Evolutionary conservation across 2,113 vertebrate genomes (phyloP), one percentile per base, ranked within the genome.

Genomic region (Eulemur rufifrons): DNA sequence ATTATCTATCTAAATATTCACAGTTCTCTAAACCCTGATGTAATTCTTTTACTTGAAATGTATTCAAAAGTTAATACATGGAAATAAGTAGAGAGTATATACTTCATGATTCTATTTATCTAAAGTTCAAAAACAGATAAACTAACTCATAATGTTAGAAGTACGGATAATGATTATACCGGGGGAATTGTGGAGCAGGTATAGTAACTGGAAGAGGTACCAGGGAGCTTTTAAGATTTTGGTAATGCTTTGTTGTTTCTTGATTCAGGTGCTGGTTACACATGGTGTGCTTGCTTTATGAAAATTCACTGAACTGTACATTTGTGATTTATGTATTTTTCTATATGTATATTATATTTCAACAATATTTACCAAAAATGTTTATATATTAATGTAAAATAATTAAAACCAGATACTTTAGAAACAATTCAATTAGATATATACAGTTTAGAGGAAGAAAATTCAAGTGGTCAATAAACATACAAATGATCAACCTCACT

Each of bases 1-100:
- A 91, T 68, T 47, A 34, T 64, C 42, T 66, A 45, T 42, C 76
- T 34, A 91, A 86, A 91, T 73, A 86, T 25, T 82, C 42, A 96
- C 21, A 68, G 68, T 66, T 83, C 42, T 86, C 54, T 86, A 91
- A 93, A 78, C 9, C 12, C 37, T 56, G 25, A 95, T 68, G 8
- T 3, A 93, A 95, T 89, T 94, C 50, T 95, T 92, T 91, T 81
- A 91, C 50, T 95, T 83, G 81, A 95, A 96, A 89, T 80, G 27
- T 54, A 92, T 63, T 77, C 23, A 89, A 59, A 95, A 95, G 32
- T 93, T 66, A 93, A 56, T 59, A 95, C 3, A 76, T 0, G 89
- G n/a, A 59, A 89, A 54, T 37, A 74, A 81, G 54, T 17, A 81
- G 25, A 56, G 4, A 32, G 8, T 82, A 91, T 50, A 59, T 52